Evolutionary conservation across 2,797 vertebrate genomes (phyloP), one percentile per base, ranked within the genome.

Genomic region (Centropyge bicolor): DNA sequence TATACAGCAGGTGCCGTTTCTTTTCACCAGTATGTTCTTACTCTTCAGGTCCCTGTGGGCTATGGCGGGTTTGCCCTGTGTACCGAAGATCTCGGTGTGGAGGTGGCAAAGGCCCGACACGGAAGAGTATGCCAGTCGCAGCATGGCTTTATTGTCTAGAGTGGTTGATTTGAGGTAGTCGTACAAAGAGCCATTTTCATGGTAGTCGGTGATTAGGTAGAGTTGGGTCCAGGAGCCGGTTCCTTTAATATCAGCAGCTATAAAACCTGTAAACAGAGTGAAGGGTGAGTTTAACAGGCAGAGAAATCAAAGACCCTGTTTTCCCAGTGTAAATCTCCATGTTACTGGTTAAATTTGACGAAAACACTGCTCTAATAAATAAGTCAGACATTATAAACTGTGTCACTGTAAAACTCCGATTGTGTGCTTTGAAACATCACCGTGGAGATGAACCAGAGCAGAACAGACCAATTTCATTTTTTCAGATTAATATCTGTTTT

Each of bases 221-320:
- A 99, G 90, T 78, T 99, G 98, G 7, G 98, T 99, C 97, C 97
- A 99, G 6, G 98, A 99, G 55, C 98, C 98, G 1, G 98, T 99
- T 35, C 98, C 98, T 95, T 99, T 99, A 91, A 99, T 99, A 83
- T 99, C 98, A 19, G 98, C 97, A 1, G 98, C 98, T 87, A 99
- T 99, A 76, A 99, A 99, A 7, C 98, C 98, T 99, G 90, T 0
- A 74, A 59, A 55, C 8, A 3, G 24, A 40, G 11, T 14, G 27
- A 36, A 59, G 46, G 2, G 40, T 60, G 27, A 31, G n/a, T n/a
- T n/a, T n/a, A n/a, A n/a, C n/a, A n/a, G 27, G 27, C 27, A 31
- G n/a, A n/a, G n/a, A n/a, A n/a, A n/a, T 31, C 14, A 36, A 12
- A 8, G 12, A 52, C 40, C 16, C 16, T 10, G 8, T 19, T 40